Base-by-base conservation (phyloP, 2,113 vertebrate species). In the Aptenodytes forsteri region DNA sequence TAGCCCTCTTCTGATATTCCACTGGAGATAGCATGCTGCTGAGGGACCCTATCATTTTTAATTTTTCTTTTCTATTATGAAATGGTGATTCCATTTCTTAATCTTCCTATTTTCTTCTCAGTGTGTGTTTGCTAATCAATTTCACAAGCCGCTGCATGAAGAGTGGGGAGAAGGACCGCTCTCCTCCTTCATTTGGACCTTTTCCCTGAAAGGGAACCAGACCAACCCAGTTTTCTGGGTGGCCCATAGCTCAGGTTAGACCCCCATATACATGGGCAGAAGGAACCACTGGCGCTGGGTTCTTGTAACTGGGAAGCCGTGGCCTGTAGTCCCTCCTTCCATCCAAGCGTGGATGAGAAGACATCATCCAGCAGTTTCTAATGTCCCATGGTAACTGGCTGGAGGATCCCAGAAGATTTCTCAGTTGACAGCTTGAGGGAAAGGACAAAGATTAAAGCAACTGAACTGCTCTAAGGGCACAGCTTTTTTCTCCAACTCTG, bases 71-170 rank as follows among this genome's bases (percentile, higher is more conserved):
- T 73, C 83, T 75, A 16, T 89, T 93, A 91, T 65, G 46, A 81
- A 84, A 66, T 26, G 19, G n/a, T n/a, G 75, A 91, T 92, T 95
- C 89, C 50, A 55, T 66, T 91, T 87, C 87, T 82, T 77, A 71
- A 91, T 75, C 69, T 87, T 86, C 64, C 34, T 83, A 81, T 95
- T 93, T 96, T 80, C 91, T 69, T 96, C 94, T 87, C 93, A 54
- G 83, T 91, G 69, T 83, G 93, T 83, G 64, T 91, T 87, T 83
- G 86, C 71, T 91, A 84, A 94, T 87, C 72, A 47, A 78, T 93
- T 96, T 96, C 56, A 91, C 69, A 81, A 91, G 80, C 34, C 0
- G 1, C 40, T 72, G 83, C 91, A 52, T 40, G 75, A 79, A 36
- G 70, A 65, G 30, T 32, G 42, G 15, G 27, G n/a, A 79, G 38